Base-by-base conservation (phyloP, 2,888 invertebrate species). In the Nemurella pictetii region DNA sequence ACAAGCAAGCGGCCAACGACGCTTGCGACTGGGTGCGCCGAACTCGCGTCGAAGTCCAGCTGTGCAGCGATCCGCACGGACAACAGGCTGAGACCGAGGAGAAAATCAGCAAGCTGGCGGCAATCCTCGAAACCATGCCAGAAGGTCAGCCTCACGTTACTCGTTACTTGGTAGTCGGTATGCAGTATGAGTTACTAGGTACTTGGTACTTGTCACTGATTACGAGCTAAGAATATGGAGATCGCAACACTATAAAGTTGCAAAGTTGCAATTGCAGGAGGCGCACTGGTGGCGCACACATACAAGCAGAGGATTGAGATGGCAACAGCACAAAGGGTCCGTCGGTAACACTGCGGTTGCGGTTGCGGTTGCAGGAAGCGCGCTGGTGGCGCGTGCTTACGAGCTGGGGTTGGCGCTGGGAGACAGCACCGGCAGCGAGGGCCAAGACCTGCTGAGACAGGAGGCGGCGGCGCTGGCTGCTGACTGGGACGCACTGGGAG, bases 21-120 rank as follows among this genome's bases (percentile, higher is more conserved):
- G 95, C 96, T 85, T 94, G 95, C 85, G 97, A 98, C 87, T 97
- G 96, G 96, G 93, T 98, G 29, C 93, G 96, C 32, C 94, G 94
- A 88, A 93, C 94, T 25, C 94, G 95, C 88, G 92, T 95, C n/a
- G 95, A 96, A 87, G 93, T 97, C 32, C 97, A 97, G 88, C 95
- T 96, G 88, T 95, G 95, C 87, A 94, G 96, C 1, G 97, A 97
- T 89, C 95, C 96, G 0, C 97, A 97, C 89, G 97, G 97, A 1
- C 97, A 98, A 89, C 95, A 95, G 87, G 94, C 95, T 83, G 93
- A 94, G 84, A 94, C 96, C 0, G 92, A 95, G 85, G 94, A 95
- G 87, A 96, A 97, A 89, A 93, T 96, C 35, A 93, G 93, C 82
- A 95, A 94, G 88, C 93, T 97, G 30, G 93, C 93, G 83, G 93